phyloP scores from a whole-genome alignment of 53 echinoderm and acorn worm genomes.

The Patiria pectinifera region DNA sequence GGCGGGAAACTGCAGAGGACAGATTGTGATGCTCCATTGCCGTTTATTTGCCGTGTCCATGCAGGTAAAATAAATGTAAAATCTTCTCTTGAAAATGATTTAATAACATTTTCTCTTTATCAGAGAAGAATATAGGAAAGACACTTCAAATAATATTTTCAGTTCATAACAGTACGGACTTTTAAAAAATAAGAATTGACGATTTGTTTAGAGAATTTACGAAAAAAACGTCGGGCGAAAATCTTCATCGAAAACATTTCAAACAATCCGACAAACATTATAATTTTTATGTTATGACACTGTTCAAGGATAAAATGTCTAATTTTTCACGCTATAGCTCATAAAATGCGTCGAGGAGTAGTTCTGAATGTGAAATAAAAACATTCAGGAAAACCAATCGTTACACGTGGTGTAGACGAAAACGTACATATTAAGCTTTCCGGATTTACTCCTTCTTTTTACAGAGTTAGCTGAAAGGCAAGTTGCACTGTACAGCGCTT shows the following conservation, averaged over 20 bases:
- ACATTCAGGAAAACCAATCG: too few species aligned
- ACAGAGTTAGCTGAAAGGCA: slow-evolving; percentile 54
- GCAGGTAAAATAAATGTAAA: slow-evolving; percentile 7
- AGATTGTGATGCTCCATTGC: neutral
- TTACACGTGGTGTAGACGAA: neutral
- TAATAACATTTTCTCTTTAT: neutral
- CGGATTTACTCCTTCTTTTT: neutral
- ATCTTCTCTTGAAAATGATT: neutral
- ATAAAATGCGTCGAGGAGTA: too few species aligned
- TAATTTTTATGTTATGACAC: too few species aligned
- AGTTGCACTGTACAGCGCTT: slow-evolving; percentile 34
- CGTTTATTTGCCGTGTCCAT: slow-evolving; percentile 24
- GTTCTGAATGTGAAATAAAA: too few species aligned
- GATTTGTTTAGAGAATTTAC: too few species aligned
- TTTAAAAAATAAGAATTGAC: too few species aligned
- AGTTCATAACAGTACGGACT: too few species aligned
- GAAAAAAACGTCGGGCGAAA: too few species aligned
- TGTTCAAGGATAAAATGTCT: too few species aligned
- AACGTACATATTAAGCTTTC: neutral
- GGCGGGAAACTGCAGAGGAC: slow-evolving; percentile 26
- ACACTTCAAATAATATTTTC: neutral
- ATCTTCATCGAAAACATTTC: too few species aligned
- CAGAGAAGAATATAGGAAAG: neutral
- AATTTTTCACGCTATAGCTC: too few species aligned
- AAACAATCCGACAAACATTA: too few species aligned